phyloP scores from a whole-genome alignment of 1,140 invertebrate genomes.

The Ditylenchus dipsaci region DNA sequence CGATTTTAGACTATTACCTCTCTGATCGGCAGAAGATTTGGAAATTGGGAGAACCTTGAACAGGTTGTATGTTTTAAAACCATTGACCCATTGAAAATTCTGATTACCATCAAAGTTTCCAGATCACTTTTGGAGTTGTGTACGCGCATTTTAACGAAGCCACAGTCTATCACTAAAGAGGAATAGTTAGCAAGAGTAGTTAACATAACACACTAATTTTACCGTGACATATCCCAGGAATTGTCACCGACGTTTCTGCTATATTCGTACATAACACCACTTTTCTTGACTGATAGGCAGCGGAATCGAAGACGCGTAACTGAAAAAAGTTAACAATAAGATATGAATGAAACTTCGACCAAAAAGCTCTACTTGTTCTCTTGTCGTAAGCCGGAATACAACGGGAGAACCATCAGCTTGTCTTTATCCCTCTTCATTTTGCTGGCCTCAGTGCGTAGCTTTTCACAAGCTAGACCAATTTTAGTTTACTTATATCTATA shows the following conservation, averaged over 20 bases:
- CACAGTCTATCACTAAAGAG: constrained; percentile 81
- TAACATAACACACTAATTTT: too few species aligned
- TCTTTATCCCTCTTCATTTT: constrained; percentile 65
- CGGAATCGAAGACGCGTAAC: constrained; percentile 78
- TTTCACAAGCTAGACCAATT: constrained; percentile 51
- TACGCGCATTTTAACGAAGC: constrained; percentile 90
- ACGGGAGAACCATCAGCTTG: constrained; percentile 76
- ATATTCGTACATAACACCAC: constrained; percentile 93
- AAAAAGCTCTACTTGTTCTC: constrained; percentile 63
- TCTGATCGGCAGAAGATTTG: constrained; percentile 70
- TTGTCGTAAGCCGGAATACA: constrained; percentile 81
- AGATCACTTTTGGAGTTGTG: constrained; percentile 78
- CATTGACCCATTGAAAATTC: constrained; percentile 66
- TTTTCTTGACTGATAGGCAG: constrained; percentile 74
- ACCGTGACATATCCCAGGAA: constrained; percentile 80
- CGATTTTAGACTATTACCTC: too few species aligned
- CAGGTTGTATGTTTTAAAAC: background rate
- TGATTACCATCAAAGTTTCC: constrained; percentile 77
- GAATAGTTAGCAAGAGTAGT: background rate
- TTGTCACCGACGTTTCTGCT: constrained; percentile 89
- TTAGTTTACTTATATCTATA: too few species aligned
- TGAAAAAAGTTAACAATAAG: constrained; percentile 65
- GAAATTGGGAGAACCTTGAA: constrained; percentile 64
- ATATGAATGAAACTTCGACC: constrained; percentile 7
- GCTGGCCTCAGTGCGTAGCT: constrained; percentile 63